phyloP scores from a whole-genome alignment of 2,888 invertebrate species.

The Rhagonycha fulva region DNA sequence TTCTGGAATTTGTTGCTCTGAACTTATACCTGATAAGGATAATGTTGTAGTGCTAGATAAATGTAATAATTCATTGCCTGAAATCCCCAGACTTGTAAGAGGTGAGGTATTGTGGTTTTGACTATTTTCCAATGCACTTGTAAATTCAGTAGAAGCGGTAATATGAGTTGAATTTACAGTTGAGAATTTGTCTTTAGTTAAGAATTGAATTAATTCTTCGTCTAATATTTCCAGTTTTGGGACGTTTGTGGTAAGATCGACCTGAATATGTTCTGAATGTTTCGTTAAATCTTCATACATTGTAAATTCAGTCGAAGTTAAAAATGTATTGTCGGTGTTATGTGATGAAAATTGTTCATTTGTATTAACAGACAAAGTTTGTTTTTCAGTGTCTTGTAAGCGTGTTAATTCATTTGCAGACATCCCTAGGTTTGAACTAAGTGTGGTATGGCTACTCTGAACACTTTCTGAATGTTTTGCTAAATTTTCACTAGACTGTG shows the following conservation, averaged over 20 bases:
- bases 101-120: too few species aligned
- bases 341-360: too few species aligned
- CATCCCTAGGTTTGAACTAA: too few species aligned
- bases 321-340: too few species aligned
- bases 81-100: too few species aligned
- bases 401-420: neutral
- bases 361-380: too few species aligned
- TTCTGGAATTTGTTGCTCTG: neutral
- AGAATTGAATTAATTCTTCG: neutral
- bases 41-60: neutral
- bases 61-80: neutral
- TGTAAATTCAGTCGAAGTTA: neutral
- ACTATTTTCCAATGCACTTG: too few species aligned
- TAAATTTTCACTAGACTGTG: too few species aligned
- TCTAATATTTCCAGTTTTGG: neutral
- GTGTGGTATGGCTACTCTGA: neutral
- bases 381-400: too few species aligned
- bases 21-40: neutral
- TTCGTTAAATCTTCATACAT: neutral
- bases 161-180: too few species aligned
- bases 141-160: too few species aligned
- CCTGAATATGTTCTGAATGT: neutral
- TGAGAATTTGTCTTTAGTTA: neutral
- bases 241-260: neutral
- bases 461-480: too few species aligned